Base-by-base conservation (phyloP, 2,113 vertebrate species). In the Nyctibius bracteatus region DNA sequence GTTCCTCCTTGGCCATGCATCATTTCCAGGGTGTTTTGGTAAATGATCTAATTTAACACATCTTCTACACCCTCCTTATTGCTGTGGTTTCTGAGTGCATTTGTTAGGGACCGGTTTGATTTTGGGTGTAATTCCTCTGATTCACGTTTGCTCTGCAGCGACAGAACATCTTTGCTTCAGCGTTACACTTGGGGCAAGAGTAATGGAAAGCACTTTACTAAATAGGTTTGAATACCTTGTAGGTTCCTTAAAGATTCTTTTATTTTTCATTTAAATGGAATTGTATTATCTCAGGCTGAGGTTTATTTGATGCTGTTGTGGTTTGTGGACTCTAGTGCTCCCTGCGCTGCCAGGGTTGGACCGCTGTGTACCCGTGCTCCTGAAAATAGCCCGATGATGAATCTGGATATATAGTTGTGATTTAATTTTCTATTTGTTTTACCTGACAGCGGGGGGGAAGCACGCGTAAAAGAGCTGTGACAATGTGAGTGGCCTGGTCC, bases 151-250 rank as follows among this genome's bases (percentile, higher is more conserved):
- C 77, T 71, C n/a, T 43, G 71, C 39, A 17, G 66, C 5, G 0
- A 54, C 71, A 44, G 90, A 81, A n/a, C 14, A 3, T 71, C 83
- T 91, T 81, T 67, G 89, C 59, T 89, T 81, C 83, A 52, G 73
- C 55, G 2, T 86, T 58, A 58, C 16, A 6, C 1, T 0, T 61
- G n/a, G 10, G 67, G 90, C 54, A 67, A 77, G 83, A 80, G 81
- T 73, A 78, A 92, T 71, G 77, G 92, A 55, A 89, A 92, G 88
- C 70, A 55, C 90, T 91, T 93, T 79, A 33, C 35, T 81, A 67
- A 88, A 87, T 54, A 94, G 94, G 25, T 59, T 51, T 79, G 78
- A 94, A 68, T 91, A 65, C 79, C 41, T 86, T 14, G 51, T 70
- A 68, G 41, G 41, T 90, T 92, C 51, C 78, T 83, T 90, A 47